A percentile compares a stretch with the other conserved stretches of the same genome.
Conservation (phyloP, 64 coral and sea anemone species). For the Montipora sp. region DNA sequence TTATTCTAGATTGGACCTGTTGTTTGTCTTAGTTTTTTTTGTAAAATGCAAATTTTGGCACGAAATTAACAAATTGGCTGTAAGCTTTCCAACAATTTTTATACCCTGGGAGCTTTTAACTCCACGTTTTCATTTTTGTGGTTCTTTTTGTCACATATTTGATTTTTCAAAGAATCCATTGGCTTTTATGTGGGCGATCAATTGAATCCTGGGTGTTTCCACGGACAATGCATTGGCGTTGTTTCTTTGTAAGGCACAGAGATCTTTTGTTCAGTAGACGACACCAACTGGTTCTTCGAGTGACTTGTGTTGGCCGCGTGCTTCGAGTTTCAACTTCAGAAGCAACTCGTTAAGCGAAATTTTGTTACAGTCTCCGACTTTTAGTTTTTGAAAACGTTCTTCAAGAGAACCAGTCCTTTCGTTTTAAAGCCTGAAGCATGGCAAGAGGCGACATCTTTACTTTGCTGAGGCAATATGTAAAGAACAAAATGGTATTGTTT, state of each 20-base stretch:
- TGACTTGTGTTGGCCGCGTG: background rate
- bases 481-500: conserved; percentile 27
- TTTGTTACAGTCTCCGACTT: background rate
- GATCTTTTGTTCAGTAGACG: background rate
- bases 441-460: conserved; percentile 1
- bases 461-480: conserved; percentile 5
- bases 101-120: background rate
- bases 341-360: background rate
- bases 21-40: background rate
- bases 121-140: background rate
- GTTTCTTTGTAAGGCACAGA: background rate
- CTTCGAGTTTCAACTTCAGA: background rate
- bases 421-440: background rate
- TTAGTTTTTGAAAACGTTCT: background rate
- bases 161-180: background rate
- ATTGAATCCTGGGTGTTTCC: background rate
- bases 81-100: too few species aligned
- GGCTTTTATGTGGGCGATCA: too few species aligned
- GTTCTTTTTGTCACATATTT: background rate
- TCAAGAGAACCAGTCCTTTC: background rate
- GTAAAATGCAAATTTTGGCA: background rate
- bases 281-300: background rate
- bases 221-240: background rate
- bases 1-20: background rate
- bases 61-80: background rate